phyloP scores from a whole-genome alignment of 2,888 invertebrate species.

The Andrena dorsata region DNA sequence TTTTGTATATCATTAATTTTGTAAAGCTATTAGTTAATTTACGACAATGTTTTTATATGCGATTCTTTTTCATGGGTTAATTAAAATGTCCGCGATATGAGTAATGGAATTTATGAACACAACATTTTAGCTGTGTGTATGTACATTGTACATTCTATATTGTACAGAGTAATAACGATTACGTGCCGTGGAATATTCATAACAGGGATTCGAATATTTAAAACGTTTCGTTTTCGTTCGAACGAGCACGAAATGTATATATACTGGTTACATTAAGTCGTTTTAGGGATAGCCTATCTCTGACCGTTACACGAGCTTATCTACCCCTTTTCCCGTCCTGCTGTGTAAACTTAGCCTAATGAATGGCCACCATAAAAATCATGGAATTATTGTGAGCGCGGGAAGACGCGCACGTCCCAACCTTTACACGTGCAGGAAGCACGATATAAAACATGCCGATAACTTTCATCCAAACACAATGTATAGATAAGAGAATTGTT shows the following conservation, averaged over 20 bases:
- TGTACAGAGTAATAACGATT: neutral
- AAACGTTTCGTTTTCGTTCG: constrained; percentile 1
- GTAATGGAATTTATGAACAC: too few relatives aligned
- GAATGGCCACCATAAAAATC: constrained; percentile 24
- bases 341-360: constrained; percentile 44
- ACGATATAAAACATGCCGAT: too few relatives aligned
- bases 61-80: too few relatives aligned
- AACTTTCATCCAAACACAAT: too few relatives aligned
- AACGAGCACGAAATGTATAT: neutral
- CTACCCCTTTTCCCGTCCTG: constrained; percentile 51
- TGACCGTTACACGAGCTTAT: constrained; percentile 54
- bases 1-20: too few relatives aligned
- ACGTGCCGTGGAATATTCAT: neutral
- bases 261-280: constrained; percentile 23
- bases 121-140: neutral
- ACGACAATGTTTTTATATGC: too few relatives aligned
- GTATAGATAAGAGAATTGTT: too few relatives aligned
- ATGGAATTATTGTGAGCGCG: constrained; percentile 13
- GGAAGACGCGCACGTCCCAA: neutral
- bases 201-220: neutral
- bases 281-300: constrained; percentile 44
- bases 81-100: too few relatives aligned
- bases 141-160: too few relatives aligned
- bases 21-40: too few relatives aligned
- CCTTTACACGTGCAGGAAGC: too few relatives aligned